Percentiles rank a stretch among this genome's conserved stretches.
Evolutionary conservation across 2,113 vertebrate species (phyloP).

Genomic region (Fregata magnificens): DNA sequence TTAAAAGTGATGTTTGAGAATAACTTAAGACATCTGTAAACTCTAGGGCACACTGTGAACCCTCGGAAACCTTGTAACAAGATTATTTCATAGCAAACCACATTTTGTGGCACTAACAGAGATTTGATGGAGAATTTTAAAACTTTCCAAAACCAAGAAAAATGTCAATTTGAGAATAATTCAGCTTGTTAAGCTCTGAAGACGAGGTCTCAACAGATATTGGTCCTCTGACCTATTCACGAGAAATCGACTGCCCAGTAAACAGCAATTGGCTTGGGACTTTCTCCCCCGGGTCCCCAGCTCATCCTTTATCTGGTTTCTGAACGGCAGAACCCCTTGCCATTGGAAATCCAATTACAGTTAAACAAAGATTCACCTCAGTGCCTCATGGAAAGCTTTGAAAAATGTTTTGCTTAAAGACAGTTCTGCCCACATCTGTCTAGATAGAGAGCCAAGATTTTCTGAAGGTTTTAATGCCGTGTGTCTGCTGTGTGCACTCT

Average conservation of each 20-base stretch:
- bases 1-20: neutral
- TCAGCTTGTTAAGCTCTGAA: neutral
- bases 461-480: neutral
- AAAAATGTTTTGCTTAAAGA: conserved; percentile 29
- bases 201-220: neutral
- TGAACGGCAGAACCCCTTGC: neutral
- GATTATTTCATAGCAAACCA: neutral
- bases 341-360: conserved; percentile 39
- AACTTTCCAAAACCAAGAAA: neutral
- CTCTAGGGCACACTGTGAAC: neutral
- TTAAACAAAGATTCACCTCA: conserved; percentile 42
- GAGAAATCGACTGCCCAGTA: neutral
- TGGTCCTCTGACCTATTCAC: accelerated
- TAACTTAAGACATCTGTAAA: neutral
- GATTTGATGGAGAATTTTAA: neutral
- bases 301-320: conserved; percentile 23
- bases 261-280: neutral
- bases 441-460: neutral
- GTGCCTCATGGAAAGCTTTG: conserved; percentile 23
- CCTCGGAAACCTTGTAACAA: neutral
- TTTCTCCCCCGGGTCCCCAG: neutral
- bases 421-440: neutral
- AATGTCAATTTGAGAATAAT: neutral
- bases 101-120: neutral
- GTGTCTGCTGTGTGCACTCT: neutral